Percentiles rank a stretch among this genome's conserved stretches.
Evolutionary conservation across 2,113 vertebrate species (phyloP).

Genomic region (Gymnobelideus leadbeateri): DNA sequence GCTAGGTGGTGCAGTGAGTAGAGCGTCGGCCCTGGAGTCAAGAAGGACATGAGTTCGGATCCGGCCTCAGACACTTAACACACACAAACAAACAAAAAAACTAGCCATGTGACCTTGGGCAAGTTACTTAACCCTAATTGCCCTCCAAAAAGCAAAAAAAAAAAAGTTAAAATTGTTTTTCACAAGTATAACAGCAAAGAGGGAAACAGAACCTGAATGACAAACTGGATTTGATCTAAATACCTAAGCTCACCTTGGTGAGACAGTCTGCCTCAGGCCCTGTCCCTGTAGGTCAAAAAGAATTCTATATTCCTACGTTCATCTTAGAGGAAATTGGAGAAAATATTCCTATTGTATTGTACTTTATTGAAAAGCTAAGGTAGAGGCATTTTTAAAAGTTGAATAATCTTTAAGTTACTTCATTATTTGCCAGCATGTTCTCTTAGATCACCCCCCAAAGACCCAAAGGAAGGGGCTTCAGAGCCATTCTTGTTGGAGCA

Average conservation of each 20-base stretch:
- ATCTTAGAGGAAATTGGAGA: conserved; percentile 39
- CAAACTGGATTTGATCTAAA: conserved; percentile 25
- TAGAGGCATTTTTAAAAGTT: not conserved
- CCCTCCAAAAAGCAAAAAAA: too few species aligned
- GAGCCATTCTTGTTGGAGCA: not conserved
- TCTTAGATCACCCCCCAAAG: conserved; percentile 20
- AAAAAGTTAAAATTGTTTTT: conserved; percentile 48
- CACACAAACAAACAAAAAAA: too few species aligned
- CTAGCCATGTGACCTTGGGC: too few species aligned
- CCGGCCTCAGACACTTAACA: too few species aligned
- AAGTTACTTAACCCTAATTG: too few species aligned
- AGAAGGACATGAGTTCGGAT: too few species aligned
- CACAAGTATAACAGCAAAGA: conserved; percentile 17
- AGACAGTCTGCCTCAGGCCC: conserved; percentile 10
- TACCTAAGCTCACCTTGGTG: not conserved
- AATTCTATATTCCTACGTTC: conserved; percentile 41
- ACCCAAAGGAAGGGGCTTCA: not conserved
- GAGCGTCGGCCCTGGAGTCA: too few species aligned
- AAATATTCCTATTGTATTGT: conserved; percentile 38
- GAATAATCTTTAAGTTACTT: conserved; percentile 23
- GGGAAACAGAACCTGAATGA: conserved; percentile 22
- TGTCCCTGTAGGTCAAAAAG: conserved; percentile 25
- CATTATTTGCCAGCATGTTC: not conserved
- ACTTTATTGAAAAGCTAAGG: conserved; percentile 60
- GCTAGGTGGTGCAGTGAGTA: too few species aligned